phyloP scores from a whole-genome alignment of 2,797 vertebrate species.

The Eulemur coronatus region DNA sequence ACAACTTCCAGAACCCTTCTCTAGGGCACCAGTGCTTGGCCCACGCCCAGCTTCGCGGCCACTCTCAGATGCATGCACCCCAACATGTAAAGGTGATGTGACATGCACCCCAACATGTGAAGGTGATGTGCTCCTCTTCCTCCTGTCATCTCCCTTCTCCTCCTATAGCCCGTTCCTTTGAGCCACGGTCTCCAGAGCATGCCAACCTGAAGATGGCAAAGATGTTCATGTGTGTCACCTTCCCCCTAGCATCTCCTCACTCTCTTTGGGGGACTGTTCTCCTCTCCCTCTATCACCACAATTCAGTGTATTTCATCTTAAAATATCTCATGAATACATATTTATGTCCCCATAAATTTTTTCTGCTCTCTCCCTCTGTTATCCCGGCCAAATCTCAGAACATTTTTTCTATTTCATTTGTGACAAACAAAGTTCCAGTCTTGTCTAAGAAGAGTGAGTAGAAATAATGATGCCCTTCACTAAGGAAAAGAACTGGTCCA shows the following conservation, averaged over 20 bases:
- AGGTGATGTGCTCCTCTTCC: not conserved
- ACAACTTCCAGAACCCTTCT: not conserved
- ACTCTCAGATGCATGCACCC: not conserved
- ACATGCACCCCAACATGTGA: not conserved
- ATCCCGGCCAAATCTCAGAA: conserved; percentile 28
- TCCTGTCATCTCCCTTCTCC: not conserved
- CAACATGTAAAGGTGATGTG: not conserved
- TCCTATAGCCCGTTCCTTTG: not conserved
- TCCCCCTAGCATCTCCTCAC: not conserved
- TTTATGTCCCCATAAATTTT: not conserved
- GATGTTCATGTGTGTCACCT: not conserved
- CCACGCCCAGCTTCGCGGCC: not conserved
- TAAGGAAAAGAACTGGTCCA: not conserved
- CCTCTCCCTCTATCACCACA: not conserved
- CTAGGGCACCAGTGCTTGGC: not conserved
- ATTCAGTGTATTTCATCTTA: not conserved
- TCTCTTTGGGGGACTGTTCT: not conserved
- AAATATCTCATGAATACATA: not conserved
- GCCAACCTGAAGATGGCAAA: not conserved
- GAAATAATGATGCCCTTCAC: not conserved
- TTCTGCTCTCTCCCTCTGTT: not conserved
- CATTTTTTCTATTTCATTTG: conserved; percentile 20
- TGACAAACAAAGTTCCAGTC: not conserved
- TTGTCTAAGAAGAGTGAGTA: not conserved
- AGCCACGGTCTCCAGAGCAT: not conserved